Evolutionary conservation across 1,140 invertebrate species (phyloP).

Genomic region (Lineus longissimus): DNA sequence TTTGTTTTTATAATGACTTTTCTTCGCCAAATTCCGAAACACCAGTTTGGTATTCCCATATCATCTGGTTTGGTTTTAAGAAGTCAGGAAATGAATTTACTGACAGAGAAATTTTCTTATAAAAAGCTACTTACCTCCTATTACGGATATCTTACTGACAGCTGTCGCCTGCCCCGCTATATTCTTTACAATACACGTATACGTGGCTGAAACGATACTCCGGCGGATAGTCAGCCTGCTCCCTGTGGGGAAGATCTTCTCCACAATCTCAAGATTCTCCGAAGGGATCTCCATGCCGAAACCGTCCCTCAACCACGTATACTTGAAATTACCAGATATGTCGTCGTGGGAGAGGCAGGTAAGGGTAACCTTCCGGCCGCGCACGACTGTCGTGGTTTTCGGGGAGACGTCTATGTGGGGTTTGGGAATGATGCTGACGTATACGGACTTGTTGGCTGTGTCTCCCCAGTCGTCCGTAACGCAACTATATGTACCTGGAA

Average conservation of each 20-base stretch:
- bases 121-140: conserved; percentile 10
- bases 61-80: too few relatives aligned
- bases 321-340: conserved; percentile 23
- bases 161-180: conserved; percentile 22
- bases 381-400: conserved; percentile 16
- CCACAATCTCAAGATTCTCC: conserved; percentile 23
- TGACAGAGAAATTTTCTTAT: too few relatives aligned
- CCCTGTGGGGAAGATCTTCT: conserved; percentile 29
- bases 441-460: conserved; percentile 20
- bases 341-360: conserved; percentile 30
- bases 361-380: conserved; percentile 18
- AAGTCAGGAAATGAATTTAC: too few relatives aligned
- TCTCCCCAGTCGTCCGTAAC: conserved; percentile 21
- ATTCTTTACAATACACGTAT: conserved; percentile 29
- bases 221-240: conserved; percentile 20
- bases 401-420: conserved; percentile 30
- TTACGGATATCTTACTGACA: conserved; percentile 23
- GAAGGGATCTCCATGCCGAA: conserved; percentile 6
- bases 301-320: conserved; percentile 24
- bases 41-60: too few relatives aligned
- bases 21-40: too few relatives aligned
- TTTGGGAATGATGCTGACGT: conserved; percentile 24
- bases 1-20: too few relatives aligned
- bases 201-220: conserved; percentile 16
- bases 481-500: conserved; percentile 28